Conservation (phyloP, 1,140 invertebrate species). For the Limonius californicus region DNA sequence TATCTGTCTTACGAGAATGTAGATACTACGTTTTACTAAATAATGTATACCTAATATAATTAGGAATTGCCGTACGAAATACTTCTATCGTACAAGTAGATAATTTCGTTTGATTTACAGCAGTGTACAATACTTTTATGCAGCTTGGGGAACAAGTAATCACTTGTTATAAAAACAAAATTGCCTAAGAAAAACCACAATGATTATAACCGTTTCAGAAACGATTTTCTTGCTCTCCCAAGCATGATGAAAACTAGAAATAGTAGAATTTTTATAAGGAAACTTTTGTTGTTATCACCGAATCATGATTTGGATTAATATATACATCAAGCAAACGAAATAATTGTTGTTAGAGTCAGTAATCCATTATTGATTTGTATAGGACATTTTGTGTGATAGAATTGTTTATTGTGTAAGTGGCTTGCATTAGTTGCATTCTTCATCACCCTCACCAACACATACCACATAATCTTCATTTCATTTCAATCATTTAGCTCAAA, state of each 20-base stretch:
- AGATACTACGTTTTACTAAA: not conserved
- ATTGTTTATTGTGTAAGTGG: conserved; percentile 25
- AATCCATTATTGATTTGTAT: conserved; percentile 24
- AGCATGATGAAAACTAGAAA: conserved; percentile 2
- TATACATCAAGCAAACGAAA: conserved; percentile 1
- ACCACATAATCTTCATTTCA: conserved; percentile 8
- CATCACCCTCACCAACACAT: not conserved
- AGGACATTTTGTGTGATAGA: conserved; percentile 30
- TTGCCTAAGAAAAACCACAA: not conserved
- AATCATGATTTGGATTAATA: conserved; percentile 1
- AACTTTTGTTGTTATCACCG: not conserved
- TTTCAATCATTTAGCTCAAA: not conserved
- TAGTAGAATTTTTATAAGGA: not conserved
- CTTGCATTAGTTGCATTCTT: conserved; percentile 23
- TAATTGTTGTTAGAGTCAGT: conserved; percentile 13
- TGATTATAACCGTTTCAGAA: not conserved
- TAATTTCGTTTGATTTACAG: too few relatives aligned
- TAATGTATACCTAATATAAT: conserved; percentile 2
- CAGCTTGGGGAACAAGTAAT: too few relatives aligned
- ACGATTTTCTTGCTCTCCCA: not conserved
- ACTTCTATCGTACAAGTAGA: not conserved
- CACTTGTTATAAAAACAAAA: not conserved
- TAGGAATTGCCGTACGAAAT: not conserved
- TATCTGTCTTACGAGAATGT: conserved; percentile 3
- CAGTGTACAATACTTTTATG: too few relatives aligned